Percentiles rank a stretch among this genome's conserved stretches.
phyloP scores from a whole-genome alignment of 2,113 vertebrate species.

The Pimephales promelas region DNA sequence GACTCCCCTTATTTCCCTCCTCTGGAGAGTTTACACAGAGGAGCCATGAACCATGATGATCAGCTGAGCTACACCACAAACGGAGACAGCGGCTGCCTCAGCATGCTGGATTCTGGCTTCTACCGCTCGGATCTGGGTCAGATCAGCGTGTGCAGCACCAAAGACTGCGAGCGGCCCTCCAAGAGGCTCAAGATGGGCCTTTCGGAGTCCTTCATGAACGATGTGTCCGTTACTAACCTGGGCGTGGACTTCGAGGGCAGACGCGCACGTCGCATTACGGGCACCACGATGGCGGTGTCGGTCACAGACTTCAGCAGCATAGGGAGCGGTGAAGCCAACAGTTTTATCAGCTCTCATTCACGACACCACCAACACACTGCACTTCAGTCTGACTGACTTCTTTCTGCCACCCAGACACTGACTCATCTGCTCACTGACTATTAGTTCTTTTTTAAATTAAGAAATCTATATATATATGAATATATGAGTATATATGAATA shows the following conservation, averaged over 20 bases:
- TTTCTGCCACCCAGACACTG: constrained; percentile 80
- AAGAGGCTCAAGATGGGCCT: constrained; percentile 96
- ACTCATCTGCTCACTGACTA: constrained; percentile 96
- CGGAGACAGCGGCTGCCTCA: constrained; percentile 91
- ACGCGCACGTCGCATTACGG: constrained; percentile 89
- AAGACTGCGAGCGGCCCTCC: constrained; percentile 89
- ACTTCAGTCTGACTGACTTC: constrained; percentile 92
- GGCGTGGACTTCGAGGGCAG: constrained; percentile 91
- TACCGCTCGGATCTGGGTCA: constrained; percentile 91
- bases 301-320: constrained; percentile 95
- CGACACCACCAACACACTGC: constrained; percentile 92
- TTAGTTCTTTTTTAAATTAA: constrained; percentile 77
- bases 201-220: constrained; percentile 89
- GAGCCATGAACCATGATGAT: constrained; percentile 87
- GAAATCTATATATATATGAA: constrained; percentile 62
- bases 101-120: constrained; percentile 93
- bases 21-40: constrained; percentile 86
- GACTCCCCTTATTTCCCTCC: constrained; percentile 86
- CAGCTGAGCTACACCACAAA: constrained; percentile 85
- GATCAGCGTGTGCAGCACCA: constrained; percentile 82
- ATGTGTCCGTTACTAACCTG: constrained; percentile 91
- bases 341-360: constrained; percentile 86
- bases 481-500: constrained; percentile 69
- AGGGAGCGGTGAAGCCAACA: constrained; percentile 86
- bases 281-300: constrained; percentile 96